Base-by-base conservation (phyloP, 23 tunicate genomes). In the Halocynthia aurantium region DNA sequence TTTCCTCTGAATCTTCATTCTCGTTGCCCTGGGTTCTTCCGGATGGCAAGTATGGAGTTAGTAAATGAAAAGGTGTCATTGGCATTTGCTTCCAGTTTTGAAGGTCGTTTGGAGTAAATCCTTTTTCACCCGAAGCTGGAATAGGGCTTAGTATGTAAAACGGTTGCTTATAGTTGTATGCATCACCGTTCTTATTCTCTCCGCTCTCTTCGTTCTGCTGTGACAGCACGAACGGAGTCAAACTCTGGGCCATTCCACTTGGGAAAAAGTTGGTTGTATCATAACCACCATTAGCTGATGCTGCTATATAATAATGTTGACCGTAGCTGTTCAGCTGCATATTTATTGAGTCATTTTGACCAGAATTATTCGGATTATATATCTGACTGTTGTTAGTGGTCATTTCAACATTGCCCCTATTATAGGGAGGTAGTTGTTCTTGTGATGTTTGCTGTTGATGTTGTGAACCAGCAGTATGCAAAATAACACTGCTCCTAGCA, bases 11-110 rank as follows among this genome's bases (percentile, higher is more conserved):
- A 15, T 60, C 64, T 15, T 60, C 17, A 60, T 15, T 60, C n/a
- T 31, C 44, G 4, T 31, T 31, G 8, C 81, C 71, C 12, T 84
- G 79, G 58, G 15, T 67, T 53, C 82, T 77, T 13, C 73, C 65
- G 22, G 76, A 83, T 22, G 84, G 62, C 31, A 90, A 62, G 52
- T 84, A 89, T 8, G 93, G 78, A 21, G 87, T 86, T 74, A 85
- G 81, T 84, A 90, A 79, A 40, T 85, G 97, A 22, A 90, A 76
- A 10, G 97, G 97, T 6, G 97, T 90, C 64, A 90, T 31, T 7
- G 90, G 90, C 67, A 83, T 76, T 52, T 72, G 84, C 58, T 84
- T 81, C 61, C 78, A 81, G 77, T 81, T 85, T 58, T 90, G 84
- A 69, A 85, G 70, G 49, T 90, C 90, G 51, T 20, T 73, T 12